These are phyloP conservation scores for Mesitornis unicolor DNA, from an alignment of 2,113 vertebrate species.

Conservation along the genomic window DNA sequence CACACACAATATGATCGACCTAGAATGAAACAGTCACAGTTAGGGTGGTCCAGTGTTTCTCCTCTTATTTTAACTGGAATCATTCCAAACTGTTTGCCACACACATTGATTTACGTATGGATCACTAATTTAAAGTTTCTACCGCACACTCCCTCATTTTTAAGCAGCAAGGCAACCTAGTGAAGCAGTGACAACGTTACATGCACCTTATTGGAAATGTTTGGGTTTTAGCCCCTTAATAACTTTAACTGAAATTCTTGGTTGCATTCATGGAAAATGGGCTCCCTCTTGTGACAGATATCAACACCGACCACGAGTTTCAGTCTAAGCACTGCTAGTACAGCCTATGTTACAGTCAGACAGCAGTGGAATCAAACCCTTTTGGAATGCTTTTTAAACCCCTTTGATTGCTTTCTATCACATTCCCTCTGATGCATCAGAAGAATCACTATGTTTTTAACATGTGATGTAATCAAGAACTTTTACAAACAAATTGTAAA, in stretches of 20 bases:
- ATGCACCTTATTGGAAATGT: background rate
- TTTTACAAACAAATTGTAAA: background rate
- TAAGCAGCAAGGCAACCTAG: background rate
- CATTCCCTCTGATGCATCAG: background rate
- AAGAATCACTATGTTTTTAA: background rate
- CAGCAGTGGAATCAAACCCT: background rate
- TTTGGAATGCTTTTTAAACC: background rate
- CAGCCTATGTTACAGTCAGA: background rate
- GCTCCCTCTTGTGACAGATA: slow-evolving; percentile 61
- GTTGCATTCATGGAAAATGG: background rate
- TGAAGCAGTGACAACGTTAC: background rate
- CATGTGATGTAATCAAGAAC: background rate
- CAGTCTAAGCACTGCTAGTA: background rate
- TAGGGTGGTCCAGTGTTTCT: background rate
- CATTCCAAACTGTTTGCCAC: background rate
- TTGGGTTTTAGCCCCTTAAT: background rate
- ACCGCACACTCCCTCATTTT: background rate
- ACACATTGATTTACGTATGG: background rate
- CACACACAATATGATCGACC: slow-evolving; percentile 95
- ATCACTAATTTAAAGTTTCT: background rate
- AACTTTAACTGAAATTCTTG: background rate
- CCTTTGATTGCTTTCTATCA: background rate
- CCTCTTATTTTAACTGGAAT: background rate
- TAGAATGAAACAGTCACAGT: slow-evolving; percentile 53
- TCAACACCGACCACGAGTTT: background rate